Conservation (phyloP, 1,140 invertebrate species). For the Ceratosolen fusciceps region DNA sequence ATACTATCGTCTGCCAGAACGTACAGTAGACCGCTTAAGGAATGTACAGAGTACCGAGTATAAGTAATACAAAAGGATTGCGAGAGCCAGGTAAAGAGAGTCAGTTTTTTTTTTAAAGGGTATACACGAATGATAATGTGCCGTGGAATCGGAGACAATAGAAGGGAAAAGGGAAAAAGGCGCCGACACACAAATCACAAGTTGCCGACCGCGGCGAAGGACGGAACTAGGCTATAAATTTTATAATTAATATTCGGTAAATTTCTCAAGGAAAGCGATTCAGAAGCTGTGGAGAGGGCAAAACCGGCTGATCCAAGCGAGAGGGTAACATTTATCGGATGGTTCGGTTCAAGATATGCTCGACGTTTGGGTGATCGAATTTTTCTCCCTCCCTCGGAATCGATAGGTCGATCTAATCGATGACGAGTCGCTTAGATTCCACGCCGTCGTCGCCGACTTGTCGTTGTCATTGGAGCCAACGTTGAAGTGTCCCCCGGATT, state of each 20-base stretch:
- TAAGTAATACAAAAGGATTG: neutral
- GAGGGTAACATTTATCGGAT: conserved; percentile 48
- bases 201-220: neutral
- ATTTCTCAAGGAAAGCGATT: conserved; percentile 51
- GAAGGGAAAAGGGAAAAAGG: neutral
- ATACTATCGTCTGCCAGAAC: neutral
- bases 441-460: neutral
- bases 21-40: neutral
- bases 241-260: conserved; percentile 55
- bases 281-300: no score
- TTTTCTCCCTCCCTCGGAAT: neutral
- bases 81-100: neutral
- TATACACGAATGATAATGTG: neutral
- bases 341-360: no score
- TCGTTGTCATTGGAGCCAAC: neutral
- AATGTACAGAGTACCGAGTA: neutral
- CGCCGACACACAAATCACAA: conserved; percentile 27
- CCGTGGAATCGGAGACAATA: neutral
- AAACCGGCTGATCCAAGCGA: conserved; percentile 21
- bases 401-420: conserved; percentile 17
- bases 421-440: neutral
- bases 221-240: conserved; percentile 48
- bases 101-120: neutral
- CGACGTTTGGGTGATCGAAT: neutral
- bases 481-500: neutral